These are phyloP conservation scores for Microcebus griseorufus DNA, from an alignment of 2,113 vertebrate species.

Conservation along the genomic window DNA sequence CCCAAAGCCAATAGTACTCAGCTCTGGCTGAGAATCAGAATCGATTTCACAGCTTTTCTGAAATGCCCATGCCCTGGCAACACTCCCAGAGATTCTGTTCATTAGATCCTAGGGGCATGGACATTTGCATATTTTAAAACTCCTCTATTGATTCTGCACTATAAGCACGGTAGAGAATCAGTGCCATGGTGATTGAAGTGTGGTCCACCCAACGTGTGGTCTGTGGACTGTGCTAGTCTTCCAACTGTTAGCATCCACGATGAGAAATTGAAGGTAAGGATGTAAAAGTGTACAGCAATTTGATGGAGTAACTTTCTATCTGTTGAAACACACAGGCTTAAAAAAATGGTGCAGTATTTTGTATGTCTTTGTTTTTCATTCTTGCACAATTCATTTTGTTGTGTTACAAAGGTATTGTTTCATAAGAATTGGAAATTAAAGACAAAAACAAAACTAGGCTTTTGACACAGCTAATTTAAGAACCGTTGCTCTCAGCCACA, in stretches of 20 bases:
- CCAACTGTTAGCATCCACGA: neutral
- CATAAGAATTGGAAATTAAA: neutral
- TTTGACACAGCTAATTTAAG: neutral
- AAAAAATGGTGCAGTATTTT: neutral
- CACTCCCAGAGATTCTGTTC: conserved; percentile 37
- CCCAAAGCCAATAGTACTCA: conserved; percentile 13
- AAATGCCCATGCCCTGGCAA: conserved; percentile 23
- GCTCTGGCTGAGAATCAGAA: conserved; percentile 33
- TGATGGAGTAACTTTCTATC: neutral
- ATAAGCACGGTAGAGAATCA: neutral
- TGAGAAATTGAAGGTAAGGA: neutral
- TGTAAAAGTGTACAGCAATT: neutral
- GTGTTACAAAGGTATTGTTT: neutral
- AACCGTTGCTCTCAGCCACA: neutral
- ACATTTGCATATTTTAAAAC: conserved; percentile 53
- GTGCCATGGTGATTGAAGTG: neutral
- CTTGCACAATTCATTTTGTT: neutral
- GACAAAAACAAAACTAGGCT: neutral
- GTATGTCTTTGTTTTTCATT: neutral
- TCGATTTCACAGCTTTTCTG: conserved; percentile 43
- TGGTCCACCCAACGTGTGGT: neutral
- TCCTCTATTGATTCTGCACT: neutral
- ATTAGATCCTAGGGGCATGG: neutral
- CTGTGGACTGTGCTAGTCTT: neutral
- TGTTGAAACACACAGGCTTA: neutral